Evolutionary conservation across 2,797 vertebrate genomes (phyloP).

Genomic region (Austrolebias charrua): DNA sequence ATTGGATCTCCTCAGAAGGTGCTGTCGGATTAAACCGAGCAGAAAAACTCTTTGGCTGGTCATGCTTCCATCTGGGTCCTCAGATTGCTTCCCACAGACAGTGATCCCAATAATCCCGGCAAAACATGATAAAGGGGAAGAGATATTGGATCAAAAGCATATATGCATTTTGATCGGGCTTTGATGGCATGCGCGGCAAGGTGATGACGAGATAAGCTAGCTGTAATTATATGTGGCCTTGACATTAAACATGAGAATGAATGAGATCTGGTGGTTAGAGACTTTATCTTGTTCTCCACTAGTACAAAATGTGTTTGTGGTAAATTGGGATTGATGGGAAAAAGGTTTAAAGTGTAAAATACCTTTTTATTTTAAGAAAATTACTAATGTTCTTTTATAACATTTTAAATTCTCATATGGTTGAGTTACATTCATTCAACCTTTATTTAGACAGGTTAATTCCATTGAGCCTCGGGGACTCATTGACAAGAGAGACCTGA

Average conservation of each 20-base stretch:
- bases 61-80: constrained; percentile 72
- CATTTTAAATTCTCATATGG: too few relatives aligned
- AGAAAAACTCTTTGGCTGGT: constrained; percentile 78
- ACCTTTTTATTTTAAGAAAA: too few relatives aligned
- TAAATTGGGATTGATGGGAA: background rate
- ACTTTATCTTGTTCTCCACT: constrained; percentile 4
- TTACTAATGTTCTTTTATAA: too few relatives aligned
- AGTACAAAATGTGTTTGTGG: background rate
- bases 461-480: too few relatives aligned
- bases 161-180: constrained; percentile 63
- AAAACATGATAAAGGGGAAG: constrained; percentile 64
- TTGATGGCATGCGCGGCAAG: constrained; percentile 49
- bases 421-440: too few relatives aligned
- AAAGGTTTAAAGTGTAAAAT: background rate
- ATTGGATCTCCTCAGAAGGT: constrained; percentile 82
- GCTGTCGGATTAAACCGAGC: constrained; percentile 82
- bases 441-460: too few relatives aligned
- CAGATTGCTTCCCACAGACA: constrained; percentile 77
- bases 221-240: constrained; percentile 52
- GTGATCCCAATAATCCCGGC: constrained; percentile 71
- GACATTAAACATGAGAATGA: constrained; percentile 41
- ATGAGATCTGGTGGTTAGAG: constrained; percentile 23
- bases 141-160: constrained; percentile 70
- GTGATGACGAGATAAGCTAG: constrained; percentile 57
- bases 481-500: too few relatives aligned